Evolutionary conservation across 2,113 vertebrate species (phyloP).

Genomic region (Tenrec ecaudatus): DNA sequence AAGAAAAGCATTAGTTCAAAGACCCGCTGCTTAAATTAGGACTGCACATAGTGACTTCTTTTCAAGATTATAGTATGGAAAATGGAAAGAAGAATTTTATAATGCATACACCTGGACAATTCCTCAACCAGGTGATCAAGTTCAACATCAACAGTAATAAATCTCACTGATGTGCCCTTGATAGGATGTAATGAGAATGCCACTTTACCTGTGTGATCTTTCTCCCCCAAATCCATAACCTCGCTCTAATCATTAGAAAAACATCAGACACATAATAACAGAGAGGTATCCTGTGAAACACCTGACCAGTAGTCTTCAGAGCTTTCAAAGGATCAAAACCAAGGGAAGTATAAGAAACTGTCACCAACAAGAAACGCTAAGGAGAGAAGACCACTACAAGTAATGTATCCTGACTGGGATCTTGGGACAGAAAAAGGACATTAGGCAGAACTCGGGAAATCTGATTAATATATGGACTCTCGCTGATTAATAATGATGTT

Average conservation of each 20-base stretch:
- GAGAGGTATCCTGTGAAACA: background rate
- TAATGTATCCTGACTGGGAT: background rate
- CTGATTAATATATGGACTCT: background rate
- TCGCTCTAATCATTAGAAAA: background rate
- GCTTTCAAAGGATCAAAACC: background rate
- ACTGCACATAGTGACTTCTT: background rate
- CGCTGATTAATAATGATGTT: background rate
- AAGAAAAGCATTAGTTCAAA: background rate
- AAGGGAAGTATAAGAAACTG: background rate
- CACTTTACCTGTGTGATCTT: background rate
- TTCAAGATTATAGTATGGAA: background rate
- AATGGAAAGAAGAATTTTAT: background rate
- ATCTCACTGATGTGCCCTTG: background rate
- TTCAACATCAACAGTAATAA: background rate
- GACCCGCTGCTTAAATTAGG: background rate
- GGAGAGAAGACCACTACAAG: background rate
- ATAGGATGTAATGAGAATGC: background rate
- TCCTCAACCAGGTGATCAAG: background rate
- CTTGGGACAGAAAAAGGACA: background rate
- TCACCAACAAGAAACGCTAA: background rate
- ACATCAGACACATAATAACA: background rate
- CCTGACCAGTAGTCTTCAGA: background rate
- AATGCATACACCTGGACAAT: background rate
- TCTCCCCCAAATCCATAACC: background rate
- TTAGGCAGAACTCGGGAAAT: conserved; percentile 30